phyloP scores from a whole-genome alignment of 2,888 invertebrate genomes.

The Lepeophtheirus nordmannii region DNA sequence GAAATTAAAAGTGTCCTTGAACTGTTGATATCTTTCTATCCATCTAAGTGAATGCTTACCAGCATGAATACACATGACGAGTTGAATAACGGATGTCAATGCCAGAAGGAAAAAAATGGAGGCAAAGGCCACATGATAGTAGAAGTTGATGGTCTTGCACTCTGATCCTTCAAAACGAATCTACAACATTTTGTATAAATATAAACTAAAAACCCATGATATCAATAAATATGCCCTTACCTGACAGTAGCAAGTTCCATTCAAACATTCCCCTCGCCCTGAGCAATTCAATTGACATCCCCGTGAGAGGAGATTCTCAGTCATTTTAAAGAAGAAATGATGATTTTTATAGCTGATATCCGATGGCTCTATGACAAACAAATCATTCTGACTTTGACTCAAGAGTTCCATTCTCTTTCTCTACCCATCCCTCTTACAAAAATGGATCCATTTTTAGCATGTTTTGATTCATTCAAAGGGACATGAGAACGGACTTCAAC shows the following conservation, averaged over 20 bases:
- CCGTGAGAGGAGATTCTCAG: not conserved
- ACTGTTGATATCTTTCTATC: too few relatives aligned
- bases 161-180: constrained; percentile 60
- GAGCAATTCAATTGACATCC: constrained; percentile 59
- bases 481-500: too few relatives aligned
- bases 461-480: too few relatives aligned
- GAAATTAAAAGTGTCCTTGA: too few relatives aligned
- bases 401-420: too few relatives aligned
- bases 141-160: constrained; percentile 64
- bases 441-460: too few relatives aligned
- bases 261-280: constrained; percentile 75
- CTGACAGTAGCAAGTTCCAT: constrained; percentile 79
- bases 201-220: too few relatives aligned
- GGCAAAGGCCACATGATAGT: constrained; percentile 50
- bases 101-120: constrained; percentile 64
- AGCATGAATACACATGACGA: constrained; percentile 62
- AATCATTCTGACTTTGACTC: too few relatives aligned
- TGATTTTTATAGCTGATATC: not conserved
- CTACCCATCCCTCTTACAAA: too few relatives aligned
- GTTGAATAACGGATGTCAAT: constrained; percentile 63
- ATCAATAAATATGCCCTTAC: constrained; percentile 42
- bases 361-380: too few relatives aligned
- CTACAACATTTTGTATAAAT: too few relatives aligned
- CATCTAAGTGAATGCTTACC: constrained; percentile 36
- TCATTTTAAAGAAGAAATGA: not conserved